Evolutionary conservation across 1,140 invertebrate species (phyloP), one percentile per base, ranked within the genome.

Genomic region (Drosophila melanogaster): DNA sequence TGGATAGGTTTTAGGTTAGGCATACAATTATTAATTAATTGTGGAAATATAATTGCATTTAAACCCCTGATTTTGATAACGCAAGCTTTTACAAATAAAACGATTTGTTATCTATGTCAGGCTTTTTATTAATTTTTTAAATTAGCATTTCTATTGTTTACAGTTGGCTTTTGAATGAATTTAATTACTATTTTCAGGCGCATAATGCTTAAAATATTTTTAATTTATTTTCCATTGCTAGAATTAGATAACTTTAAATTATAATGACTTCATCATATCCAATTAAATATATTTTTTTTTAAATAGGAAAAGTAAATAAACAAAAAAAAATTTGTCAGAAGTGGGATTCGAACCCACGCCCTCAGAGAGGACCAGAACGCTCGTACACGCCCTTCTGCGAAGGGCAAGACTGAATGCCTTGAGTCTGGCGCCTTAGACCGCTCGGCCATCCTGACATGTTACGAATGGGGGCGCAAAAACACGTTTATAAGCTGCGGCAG

Each of bases 271-370:
- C 8, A 0, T 8, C 1, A 30, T 30, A 8, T 30, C 2, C 2
- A 8, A 8, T 30, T 4, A 37, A 14, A 3, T 14, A 14, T 3
- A 12, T 5, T 14, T 38, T 3, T 14, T 14, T 38, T 14, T 4
- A 4, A 38, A 14, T 14, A 14, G 12, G 12, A 3, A 14, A 38
- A 14, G 35, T 14, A 30, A 30, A 30, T 2, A 8, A 10, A 79
- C 70, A 55, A 50, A 86, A 93, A 94, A 95, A 95, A 94, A 57
- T 93, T 93, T 96, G 95, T 96, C 95, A 96, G 95, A 95, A 96
- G 95, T 96, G 95, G 95, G 95, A 95, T 96, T 96, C 95, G 95
- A 96, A 96, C 95, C 95, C 95, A 96, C 95, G 95, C 95, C 95
- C 95, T 95, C 95, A 95, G 93, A 95, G 95, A 95, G 95, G 95